A percentile compares a stretch with the other conserved stretches of the same genome.
Conservation (phyloP, 2,797 vertebrate genomes). For the Notolepis coatsorum region DNA sequence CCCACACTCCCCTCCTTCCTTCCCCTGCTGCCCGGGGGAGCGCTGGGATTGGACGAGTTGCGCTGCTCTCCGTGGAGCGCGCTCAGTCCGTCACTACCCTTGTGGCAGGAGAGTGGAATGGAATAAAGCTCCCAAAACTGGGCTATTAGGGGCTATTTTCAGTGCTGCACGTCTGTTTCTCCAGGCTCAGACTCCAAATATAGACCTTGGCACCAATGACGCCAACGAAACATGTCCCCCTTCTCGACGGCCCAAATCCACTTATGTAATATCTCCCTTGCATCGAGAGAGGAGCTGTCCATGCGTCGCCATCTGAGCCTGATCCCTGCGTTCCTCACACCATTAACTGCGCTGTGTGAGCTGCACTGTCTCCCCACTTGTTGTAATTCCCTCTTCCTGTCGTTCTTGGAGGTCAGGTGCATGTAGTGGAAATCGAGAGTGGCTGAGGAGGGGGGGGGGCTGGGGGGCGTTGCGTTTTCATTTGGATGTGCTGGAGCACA, state of each 20-base stretch:
- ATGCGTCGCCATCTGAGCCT: conserved; percentile 66
- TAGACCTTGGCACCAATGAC: conserved; percentile 75
- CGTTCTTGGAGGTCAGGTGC: conserved; percentile 44
- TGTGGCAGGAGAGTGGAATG: conserved; percentile 72
- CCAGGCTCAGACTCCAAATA: conserved; percentile 80
- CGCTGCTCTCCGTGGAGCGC: conserved; percentile 52
- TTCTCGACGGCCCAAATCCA: conserved; percentile 75
- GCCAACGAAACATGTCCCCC: conserved; percentile 73
- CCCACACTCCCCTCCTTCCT: conserved; percentile 70
- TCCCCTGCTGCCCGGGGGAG: conserved; percentile 45
- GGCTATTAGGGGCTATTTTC: conserved; percentile 82
- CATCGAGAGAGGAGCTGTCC: conserved; percentile 60
- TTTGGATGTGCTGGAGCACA: conserved; percentile 51
- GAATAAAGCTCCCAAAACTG: conserved; percentile 79
- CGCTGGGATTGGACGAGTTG: conserved; percentile 66
- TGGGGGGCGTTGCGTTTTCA: conserved; percentile 47
- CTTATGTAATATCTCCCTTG: conserved; percentile 74
- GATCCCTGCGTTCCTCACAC: conserved; percentile 43
- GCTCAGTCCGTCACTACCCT: conserved; percentile 70
- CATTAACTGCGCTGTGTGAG: conserved; percentile 24
- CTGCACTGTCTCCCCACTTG: conserved; percentile 31
- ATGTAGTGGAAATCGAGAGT: conserved; percentile 30
- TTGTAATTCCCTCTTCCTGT: no score
- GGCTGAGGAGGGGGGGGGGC: conserved; percentile 26
- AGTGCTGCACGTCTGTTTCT: conserved; percentile 74